A percentile compares a stretch with the other conserved stretches of the same genome.
phyloP scores from a whole-genome alignment of 35 echinoderm and acorn worm species.

The Anneissia japonica region DNA sequence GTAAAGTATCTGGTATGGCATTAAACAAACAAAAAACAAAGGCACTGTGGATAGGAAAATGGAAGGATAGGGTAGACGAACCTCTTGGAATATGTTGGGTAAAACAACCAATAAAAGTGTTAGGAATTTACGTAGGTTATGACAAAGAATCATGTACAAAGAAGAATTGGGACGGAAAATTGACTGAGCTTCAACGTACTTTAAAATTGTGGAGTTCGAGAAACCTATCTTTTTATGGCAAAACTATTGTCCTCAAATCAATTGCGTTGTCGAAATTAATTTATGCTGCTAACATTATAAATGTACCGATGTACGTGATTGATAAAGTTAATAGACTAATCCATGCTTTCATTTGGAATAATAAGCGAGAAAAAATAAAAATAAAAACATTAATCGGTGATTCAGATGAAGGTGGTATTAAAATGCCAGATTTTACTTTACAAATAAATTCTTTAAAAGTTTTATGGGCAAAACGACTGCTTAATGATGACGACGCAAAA shows the following conservation, averaged over 20 bases:
- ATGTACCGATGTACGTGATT: not conserved
- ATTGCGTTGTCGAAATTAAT: not conserved
- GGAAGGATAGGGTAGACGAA: not conserved
- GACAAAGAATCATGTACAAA: not conserved
- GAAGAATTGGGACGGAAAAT: not conserved
- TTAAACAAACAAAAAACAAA: not conserved
- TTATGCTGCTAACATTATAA: not conserved
- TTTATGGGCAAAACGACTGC: not conserved
- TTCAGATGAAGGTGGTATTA: not conserved
- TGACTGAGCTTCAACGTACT: not conserved
- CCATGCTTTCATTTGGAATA: not conserved
- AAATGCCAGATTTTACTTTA: not conserved
- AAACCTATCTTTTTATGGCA: not conserved
- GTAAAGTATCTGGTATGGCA: not conserved
- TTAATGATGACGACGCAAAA: not conserved
- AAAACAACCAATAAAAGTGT: not conserved
- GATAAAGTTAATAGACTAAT: not conserved
- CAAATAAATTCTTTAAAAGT: not conserved
- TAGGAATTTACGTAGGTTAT: not conserved
- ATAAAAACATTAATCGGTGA: not conserved
- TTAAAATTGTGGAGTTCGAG: not conserved
- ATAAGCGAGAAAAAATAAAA: not conserved
- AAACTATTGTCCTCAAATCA: not conserved
- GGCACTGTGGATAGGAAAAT: not conserved
- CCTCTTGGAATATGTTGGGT: not conserved